Evolutionary conservation across 2,113 vertebrate genomes (phyloP), one percentile per base, ranked within the genome.

Genomic region (Oryzias celebensis): DNA sequence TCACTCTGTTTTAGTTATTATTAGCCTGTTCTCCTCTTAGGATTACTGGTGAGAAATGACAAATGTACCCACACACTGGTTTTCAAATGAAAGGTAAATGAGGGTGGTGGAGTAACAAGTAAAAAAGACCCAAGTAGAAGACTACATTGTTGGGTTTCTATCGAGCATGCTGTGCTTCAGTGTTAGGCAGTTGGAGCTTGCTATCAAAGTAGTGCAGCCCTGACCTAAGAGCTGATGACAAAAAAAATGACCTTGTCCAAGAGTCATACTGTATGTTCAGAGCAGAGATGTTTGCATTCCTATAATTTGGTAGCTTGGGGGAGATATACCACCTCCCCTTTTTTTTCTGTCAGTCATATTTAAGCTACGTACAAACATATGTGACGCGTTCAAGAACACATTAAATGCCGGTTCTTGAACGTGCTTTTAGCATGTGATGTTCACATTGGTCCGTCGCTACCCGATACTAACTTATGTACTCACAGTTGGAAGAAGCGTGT

Each of bases 1-100:
- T 13, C 51, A 36, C 50, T 52, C 36, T 68, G 70, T 58, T 51
- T 22, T 49, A 61, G 75, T 68, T 85, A 84, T 88, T 86, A 50
- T 86, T 81, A 71, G 66, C 53, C 26, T 64, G 61, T 55, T 76
- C 49, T 66, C 44, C 24, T 58, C 65, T 65, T 46, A 36, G 7
- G 28, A 53, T 65, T 68, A 55, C 70, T 54, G 41, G 52, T 48
- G 52, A 54, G 17, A 73, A 26, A 53, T 65, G 74, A 83, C 77
- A 80, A 43, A n/a, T 63, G 15, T 41, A 31, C 73, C 59, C 75
- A 81, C 36, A 23, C 62, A 69, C 1, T 46, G 48, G 20, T 66
- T 58, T 26, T 52, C 49, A 65, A 77, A 71, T 55, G 54, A 63
- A 28, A 36, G 22, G 58, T 47, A 50, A 58, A 46, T 49, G 28